Evolutionary conservation across 2,113 vertebrate species (phyloP).

Genomic region (Trogon surrucura): DNA sequence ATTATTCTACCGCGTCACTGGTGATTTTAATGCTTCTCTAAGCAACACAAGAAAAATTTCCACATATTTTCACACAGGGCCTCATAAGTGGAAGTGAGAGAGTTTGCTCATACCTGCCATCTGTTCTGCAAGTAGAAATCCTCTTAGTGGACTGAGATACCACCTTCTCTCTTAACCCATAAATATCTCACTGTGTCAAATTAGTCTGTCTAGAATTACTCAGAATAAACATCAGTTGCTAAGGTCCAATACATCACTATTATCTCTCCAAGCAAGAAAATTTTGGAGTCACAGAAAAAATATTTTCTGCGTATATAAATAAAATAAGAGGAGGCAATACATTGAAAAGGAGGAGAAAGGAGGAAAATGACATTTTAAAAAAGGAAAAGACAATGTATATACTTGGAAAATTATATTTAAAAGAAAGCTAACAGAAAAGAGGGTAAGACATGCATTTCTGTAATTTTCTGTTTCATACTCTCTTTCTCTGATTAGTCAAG

Average conservation of each 20-base stretch:
- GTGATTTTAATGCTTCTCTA: neutral
- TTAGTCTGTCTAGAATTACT: neutral
- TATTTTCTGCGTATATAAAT: no score
- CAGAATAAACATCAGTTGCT: neutral
- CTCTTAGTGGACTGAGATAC: neutral
- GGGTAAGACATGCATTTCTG: neutral
- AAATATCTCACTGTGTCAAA: neutral
- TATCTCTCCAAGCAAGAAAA: neutral
- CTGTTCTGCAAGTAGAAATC: conserved; percentile 37
- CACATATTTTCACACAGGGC: neutral
- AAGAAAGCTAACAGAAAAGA: neutral
- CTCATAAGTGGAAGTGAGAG: neutral
- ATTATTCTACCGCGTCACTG: neutral
- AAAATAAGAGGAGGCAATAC: neutral
- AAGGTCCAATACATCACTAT: rapidly evolving
- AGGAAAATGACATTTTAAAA: neutral
- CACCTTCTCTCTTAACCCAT: neutral
- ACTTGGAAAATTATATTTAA: neutral
- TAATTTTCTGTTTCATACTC: neutral
- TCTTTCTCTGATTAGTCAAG: neutral
- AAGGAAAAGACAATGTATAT: neutral
- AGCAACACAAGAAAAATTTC: neutral
- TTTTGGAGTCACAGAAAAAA: neutral
- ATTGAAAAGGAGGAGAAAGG: neutral
- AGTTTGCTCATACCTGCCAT: neutral